A percentile compares a stretch with the other conserved stretches of the same genome.
These are phyloP conservation scores for Podarcis raffonei DNA, from an alignment of 2,113 vertebrate species.

Conservation along the genomic window DNA sequence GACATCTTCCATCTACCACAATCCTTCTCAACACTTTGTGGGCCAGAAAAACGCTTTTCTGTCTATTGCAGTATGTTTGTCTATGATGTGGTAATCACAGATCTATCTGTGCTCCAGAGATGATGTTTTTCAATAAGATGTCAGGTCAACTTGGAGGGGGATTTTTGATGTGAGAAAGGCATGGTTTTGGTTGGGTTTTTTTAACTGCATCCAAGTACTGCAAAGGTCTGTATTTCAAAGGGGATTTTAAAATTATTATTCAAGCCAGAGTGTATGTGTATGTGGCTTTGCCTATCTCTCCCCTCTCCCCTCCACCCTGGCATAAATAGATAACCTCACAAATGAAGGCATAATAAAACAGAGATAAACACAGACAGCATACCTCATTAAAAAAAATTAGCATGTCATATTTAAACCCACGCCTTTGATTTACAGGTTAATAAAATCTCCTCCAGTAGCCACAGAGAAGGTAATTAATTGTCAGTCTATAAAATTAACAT, in stretches of 20 bases:
- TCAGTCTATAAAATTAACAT: constrained; percentile 59
- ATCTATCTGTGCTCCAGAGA: too few species aligned
- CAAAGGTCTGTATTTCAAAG: background rate
- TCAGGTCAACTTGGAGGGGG: background rate
- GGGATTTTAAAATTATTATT: background rate
- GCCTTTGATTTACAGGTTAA: constrained; percentile 73
- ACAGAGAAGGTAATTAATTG: constrained; percentile 68
- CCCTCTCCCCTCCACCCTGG: background rate
- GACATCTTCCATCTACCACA: too few species aligned
- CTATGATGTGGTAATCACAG: too few species aligned
- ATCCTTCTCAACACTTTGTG: too few species aligned
- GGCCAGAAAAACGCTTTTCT: too few species aligned
- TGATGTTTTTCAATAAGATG: background rate
- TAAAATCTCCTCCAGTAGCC: constrained; percentile 58
- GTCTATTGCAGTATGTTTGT: too few species aligned
- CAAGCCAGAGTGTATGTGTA: background rate
- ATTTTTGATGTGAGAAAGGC: background rate
- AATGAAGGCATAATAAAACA: constrained; percentile 59
- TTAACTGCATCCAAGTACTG: background rate
- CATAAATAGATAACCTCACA: constrained; percentile 55
- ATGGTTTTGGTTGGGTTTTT: background rate
- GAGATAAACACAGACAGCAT: constrained; percentile 39
- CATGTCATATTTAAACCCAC: constrained; percentile 58
- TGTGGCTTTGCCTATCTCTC: background rate
- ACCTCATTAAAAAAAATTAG: constrained; percentile 67